Evolutionary conservation across 2,888 invertebrate species (phyloP).

Genomic region (Drosophila lutescens): DNA sequence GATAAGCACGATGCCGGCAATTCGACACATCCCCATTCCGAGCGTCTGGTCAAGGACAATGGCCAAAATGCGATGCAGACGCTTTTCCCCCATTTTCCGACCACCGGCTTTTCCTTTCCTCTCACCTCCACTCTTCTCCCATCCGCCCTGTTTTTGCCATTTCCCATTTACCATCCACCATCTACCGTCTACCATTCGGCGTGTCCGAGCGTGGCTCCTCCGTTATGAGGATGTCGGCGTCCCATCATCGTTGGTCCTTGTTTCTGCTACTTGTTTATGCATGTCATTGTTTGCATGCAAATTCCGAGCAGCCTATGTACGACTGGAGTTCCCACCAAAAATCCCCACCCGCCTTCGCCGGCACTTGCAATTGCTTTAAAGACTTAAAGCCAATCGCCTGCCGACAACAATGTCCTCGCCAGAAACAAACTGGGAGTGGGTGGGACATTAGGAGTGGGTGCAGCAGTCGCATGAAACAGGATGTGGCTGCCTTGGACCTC

Average conservation of each 20-base stretch:
- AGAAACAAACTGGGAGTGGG: not conserved
- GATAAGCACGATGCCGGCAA: slow-evolving; percentile 6
- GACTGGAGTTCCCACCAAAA: slow-evolving; percentile 2
- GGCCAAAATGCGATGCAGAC: slow-evolving; percentile 39
- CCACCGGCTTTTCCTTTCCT: slow-evolving; percentile 6
- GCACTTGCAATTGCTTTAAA: slow-evolving; percentile 13
- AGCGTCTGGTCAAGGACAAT: slow-evolving; percentile 42
- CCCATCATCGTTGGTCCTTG: slow-evolving; percentile 40
- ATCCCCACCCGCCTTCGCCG: not conserved
- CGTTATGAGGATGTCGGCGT: slow-evolving; percentile 39
- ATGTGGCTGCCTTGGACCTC: slow-evolving; percentile 43
- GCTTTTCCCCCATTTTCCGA: slow-evolving; percentile 5
- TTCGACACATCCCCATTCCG: slow-evolving; percentile 21
- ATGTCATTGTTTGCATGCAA: slow-evolving; percentile 78
- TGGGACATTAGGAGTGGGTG: slow-evolving; percentile 3
- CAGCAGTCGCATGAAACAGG: slow-evolving; percentile 9
- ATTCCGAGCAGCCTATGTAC: slow-evolving; percentile 53
- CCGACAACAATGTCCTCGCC: slow-evolving; percentile 25
- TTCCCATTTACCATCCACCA: not conserved
- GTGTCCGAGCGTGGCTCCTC: slow-evolving; percentile 49
- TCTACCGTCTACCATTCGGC: slow-evolving; percentile 7
- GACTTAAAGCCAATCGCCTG: slow-evolving; percentile 33
- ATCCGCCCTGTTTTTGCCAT: not conserved
- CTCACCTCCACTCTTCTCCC: not conserved
- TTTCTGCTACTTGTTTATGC: slow-evolving; percentile 63